Conservation (phyloP, 2,797 vertebrate species). For the Bradypodion ventrale region DNA sequence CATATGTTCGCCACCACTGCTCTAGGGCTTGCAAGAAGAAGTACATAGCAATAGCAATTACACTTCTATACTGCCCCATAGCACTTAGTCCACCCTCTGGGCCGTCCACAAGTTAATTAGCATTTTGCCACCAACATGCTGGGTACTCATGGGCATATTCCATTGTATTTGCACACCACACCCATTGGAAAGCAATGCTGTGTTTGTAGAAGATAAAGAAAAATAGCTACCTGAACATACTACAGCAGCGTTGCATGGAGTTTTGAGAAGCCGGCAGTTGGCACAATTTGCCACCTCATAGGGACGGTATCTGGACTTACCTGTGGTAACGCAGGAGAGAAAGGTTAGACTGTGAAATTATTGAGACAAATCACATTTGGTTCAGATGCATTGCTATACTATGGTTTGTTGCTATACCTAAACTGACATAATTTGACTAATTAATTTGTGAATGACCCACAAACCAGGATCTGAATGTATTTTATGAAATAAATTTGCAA, state of each 20-base stretch:
- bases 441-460: not conserved
- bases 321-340: not conserved
- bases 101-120: too few species aligned
- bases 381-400: not conserved
- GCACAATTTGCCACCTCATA: slow-evolving; percentile 13
- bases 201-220: not conserved
- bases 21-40: too few species aligned
- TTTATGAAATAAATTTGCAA: not conserved
- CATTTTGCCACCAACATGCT: too few species aligned
- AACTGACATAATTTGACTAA: not conserved
- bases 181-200: not conserved
- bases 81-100: too few species aligned
- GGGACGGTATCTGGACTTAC: not conserved
- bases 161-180: not conserved
- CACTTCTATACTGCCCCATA: too few species aligned
- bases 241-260: not conserved
- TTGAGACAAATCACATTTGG: not conserved
- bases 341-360: not conserved
- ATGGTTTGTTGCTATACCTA: not conserved
- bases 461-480: not conserved
- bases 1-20: too few species aligned
- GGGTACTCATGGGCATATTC: too few species aligned
- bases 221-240: slow-evolving; percentile 23
- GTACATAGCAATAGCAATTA: too few species aligned
- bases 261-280: slow-evolving; percentile 2